Conservation (phyloP, 2,888 invertebrate species). For the Habroteleia sp. region DNA sequence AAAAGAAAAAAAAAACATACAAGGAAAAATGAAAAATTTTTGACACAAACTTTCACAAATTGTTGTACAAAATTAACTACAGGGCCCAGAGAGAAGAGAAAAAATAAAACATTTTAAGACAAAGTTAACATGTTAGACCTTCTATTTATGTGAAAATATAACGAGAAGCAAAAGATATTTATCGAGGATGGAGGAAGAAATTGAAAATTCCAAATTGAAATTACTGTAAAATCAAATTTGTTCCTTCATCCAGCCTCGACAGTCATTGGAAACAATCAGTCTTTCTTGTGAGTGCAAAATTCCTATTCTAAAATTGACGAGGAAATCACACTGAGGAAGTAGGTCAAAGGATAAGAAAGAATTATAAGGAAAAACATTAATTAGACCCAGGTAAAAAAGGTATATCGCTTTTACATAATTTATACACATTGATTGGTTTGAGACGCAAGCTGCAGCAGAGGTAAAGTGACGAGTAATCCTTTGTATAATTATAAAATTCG, state of each 20-base stretch:
- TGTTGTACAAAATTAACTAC: slow-evolving; percentile 79
- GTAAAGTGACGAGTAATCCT: slow-evolving; percentile 22
- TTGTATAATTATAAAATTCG: too few species aligned
- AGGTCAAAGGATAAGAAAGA: slow-evolving; percentile 41
- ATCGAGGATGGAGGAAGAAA: slow-evolving; percentile 3
- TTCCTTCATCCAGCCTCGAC: slow-evolving; percentile 9
- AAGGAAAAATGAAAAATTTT: slow-evolving; percentile 45
- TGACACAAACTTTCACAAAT: slow-evolving; percentile 66
- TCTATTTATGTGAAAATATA: slow-evolving; percentile 69
- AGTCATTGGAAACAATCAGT: slow-evolving; percentile 67
- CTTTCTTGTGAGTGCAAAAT: slow-evolving; percentile 59
- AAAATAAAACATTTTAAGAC: slow-evolving; percentile 26
- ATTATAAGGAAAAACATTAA: slow-evolving; percentile 27
- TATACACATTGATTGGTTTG: slow-evolving; percentile 36
- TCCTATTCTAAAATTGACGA: slow-evolving; percentile 39
- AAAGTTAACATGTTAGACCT: slow-evolving; percentile 67
- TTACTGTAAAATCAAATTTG: slow-evolving; percentile 14
- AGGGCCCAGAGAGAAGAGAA: slow-evolving; percentile 75
- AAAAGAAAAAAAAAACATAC: slow-evolving; percentile 35
- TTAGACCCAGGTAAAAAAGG: slow-evolving; percentile 48
- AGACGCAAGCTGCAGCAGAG: slow-evolving; percentile 21
- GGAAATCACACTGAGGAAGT: slow-evolving; percentile 42
- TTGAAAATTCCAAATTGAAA: slow-evolving; percentile 63
- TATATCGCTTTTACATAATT: slow-evolving; percentile 60
- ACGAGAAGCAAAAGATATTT: slow-evolving; percentile 3